Conservation (phyloP, 2,888 invertebrate species). For the Eubasilissa splendida region DNA sequence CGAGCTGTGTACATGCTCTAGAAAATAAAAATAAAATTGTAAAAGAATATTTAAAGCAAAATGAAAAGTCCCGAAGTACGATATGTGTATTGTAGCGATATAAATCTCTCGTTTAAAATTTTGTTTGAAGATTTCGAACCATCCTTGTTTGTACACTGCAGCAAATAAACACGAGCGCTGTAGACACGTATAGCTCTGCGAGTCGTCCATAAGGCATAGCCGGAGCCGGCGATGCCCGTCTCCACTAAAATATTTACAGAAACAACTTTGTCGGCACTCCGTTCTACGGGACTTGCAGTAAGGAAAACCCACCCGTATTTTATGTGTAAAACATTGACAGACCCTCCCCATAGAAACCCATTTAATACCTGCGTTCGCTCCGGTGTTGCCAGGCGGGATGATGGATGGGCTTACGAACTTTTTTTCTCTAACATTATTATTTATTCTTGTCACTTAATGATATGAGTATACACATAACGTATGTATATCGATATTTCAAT, state of each 20-base stretch:
- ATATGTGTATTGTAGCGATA: too few species aligned
- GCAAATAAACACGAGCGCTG: neutral
- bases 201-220: conserved; percentile 24
- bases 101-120: too few species aligned
- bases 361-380: conserved; percentile 24
- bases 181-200: conserved; percentile 36
- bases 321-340: conserved; percentile 55
- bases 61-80: too few species aligned
- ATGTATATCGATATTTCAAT: neutral
- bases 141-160: neutral
- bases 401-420: conserved; percentile 53
- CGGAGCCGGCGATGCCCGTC: conserved; percentile 31
- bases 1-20: too few species aligned
- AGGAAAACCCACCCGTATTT: conserved; percentile 46
- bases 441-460: conserved; percentile 15
- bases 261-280: conserved; percentile 54
- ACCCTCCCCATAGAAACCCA: conserved; percentile 28
- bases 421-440: conserved; percentile 20
- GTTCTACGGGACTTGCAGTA: conserved; percentile 37
- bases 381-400: conserved; percentile 46
- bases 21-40: too few species aligned
- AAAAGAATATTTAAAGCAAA: too few species aligned
- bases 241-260: conserved; percentile 55
- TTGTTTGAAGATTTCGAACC: too few species aligned
- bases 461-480: neutral